Evolutionary conservation across 2,888 invertebrate species (phyloP).

Genomic region (Lacanobia wlatinum): DNA sequence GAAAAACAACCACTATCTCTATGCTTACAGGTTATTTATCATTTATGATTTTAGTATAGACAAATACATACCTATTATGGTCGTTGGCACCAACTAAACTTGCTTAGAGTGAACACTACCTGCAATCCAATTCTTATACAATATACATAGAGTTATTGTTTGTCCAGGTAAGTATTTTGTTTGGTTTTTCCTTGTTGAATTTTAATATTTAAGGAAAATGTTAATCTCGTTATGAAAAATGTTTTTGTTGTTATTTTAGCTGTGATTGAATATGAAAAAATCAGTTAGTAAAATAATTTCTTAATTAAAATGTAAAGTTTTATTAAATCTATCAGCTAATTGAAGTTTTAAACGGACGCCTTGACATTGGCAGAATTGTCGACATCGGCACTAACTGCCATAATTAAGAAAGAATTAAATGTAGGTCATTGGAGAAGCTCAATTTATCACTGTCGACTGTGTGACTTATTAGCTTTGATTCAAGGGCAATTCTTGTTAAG

Average conservation of each 20-base stretch:
- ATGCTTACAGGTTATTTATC: conserved; percentile 93
- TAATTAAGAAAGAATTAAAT: neutral
- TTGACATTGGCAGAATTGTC: neutral
- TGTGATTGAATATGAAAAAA: neutral
- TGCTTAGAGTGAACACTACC: neutral
- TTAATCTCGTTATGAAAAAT: neutral
- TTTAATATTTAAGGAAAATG: neutral
- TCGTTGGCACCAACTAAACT: neutral
- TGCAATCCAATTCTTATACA: neutral
- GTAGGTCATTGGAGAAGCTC: conserved; percentile 3
- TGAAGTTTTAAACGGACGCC: neutral
- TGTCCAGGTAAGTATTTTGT: neutral
- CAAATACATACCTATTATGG: neutral
- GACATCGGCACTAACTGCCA: neutral
- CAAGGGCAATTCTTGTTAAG: neutral
- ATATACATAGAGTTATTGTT: too few species aligned
- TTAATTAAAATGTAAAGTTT: neutral
- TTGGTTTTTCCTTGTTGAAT: neutral
- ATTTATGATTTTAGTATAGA: neutral
- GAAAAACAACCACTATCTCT: conserved; percentile 98
- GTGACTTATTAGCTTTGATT: neutral
- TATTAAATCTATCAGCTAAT: neutral
- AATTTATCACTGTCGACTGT: neutral
- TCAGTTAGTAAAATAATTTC: neutral
- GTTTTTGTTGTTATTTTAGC: neutral